phyloP scores from a whole-genome alignment of 1,140 invertebrate species.

The Brachionus angularis region DNA sequence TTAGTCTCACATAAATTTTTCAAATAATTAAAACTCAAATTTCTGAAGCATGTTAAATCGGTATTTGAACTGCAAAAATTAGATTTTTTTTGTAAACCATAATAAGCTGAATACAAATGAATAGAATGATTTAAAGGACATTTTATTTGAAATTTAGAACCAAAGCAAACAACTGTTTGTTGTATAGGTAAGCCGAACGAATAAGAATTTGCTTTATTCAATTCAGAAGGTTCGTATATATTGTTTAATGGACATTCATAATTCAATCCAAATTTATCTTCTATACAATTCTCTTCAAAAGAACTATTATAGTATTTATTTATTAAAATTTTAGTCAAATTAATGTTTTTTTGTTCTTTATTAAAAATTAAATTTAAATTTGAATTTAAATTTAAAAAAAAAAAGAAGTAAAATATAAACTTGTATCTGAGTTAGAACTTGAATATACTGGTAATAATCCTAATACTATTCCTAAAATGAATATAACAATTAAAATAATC shows the following conservation, averaged over 20 bases:
- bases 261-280: neutral
- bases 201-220: neutral
- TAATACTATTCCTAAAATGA: too few species aligned
- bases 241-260: neutral
- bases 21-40: slow-evolving; percentile 1
- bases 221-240: neutral
- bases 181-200: slow-evolving; percentile 1
- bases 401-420: too few species aligned
- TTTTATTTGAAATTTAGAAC: slow-evolving; percentile 13
- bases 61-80: slow-evolving; percentile 13
- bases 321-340: too few species aligned
- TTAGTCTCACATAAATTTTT: slow-evolving; percentile 29
- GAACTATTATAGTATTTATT: neutral
- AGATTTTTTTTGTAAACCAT: slow-evolving; percentile 19
- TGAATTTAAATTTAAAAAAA: too few species aligned
- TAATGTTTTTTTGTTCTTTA: too few species aligned
- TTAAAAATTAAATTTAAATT: too few species aligned
- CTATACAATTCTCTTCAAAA: neutral
- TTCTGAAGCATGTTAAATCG: slow-evolving; percentile 26
- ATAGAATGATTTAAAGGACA: neutral
- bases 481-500: too few species aligned
- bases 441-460: too few species aligned
- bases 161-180: slow-evolving; percentile 15
- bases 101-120: slow-evolving; percentile 26
- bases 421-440: too few species aligned